Conservation (phyloP, 2,888 invertebrate species). For the Microctonus aethiopoides region DNA sequence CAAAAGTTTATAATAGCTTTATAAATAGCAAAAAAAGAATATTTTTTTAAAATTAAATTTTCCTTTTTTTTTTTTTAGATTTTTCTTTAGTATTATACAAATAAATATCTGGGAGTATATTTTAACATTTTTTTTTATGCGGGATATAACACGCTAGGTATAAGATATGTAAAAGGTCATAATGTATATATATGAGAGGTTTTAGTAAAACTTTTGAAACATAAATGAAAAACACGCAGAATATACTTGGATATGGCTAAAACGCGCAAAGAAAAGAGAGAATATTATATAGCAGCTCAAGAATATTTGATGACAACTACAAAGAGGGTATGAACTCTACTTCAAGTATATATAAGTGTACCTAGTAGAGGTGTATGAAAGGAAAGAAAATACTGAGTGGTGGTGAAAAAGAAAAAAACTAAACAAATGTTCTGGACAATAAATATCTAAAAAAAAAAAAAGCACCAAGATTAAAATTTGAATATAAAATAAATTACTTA, state of each 20-base stretch:
- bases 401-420: neutral
- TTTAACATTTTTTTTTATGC: too few relatives aligned
- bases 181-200: neutral
- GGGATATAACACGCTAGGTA: too few relatives aligned
- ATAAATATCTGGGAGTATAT: too few relatives aligned
- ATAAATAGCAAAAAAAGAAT: too few relatives aligned
- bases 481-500: too few relatives aligned
- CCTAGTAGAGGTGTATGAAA: neutral
- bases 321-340: conserved; percentile 1
- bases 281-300: neutral
- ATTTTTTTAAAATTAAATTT: too few relatives aligned
- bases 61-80: too few relatives aligned
- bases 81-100: too few relatives aligned
- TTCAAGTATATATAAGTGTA: neutral
- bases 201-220: neutral
- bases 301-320: conserved; percentile 11
- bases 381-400: neutral
- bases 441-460: too few relatives aligned
- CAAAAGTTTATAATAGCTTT: too few relatives aligned
- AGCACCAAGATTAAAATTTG: conserved; percentile 21
- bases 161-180: neutral
- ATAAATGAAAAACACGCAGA: neutral
- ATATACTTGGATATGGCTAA: neutral
- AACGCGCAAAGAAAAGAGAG: neutral
- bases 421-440: neutral